Evolutionary conservation across 1,140 invertebrate species (phyloP), one percentile per base, ranked within the genome.

Genomic region (Polypedilum pembai): DNA sequence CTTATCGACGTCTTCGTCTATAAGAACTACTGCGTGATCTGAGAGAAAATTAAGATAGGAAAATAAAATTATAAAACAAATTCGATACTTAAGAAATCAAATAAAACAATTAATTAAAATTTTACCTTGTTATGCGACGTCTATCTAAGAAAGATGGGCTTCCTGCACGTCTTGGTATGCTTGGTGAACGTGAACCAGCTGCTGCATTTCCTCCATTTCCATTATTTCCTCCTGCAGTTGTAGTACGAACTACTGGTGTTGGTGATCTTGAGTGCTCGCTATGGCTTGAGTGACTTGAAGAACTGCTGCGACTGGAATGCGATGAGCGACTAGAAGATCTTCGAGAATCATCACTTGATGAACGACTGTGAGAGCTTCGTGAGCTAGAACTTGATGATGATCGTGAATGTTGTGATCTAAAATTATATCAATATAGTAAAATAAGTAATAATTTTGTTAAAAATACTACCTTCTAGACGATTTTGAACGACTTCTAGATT

Each of bases 111-210:
- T 41, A 65, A 10, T n/a, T 3, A 33, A 33, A 33, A 65, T 73
- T 76, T 85, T 87, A 96, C 94, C 94, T 96, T 73, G 94, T 96
- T 77, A 96, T 96, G 76, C 94, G 86, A 73, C 94, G 86, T 79
- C 93, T 86, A 80, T 96, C 94, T 41, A 95, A 84, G 83, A 95
- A 95, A 80, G 93, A 94, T 1, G 94, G 94, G 66, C 94, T 96
- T 40, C 94, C 94, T 77, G 91, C 88, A 76, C 94, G 87, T 72
- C 94, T 85, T 24, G 94, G 92, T 83, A 95, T 95, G 24, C 94
- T 95, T 8, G 90, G 90, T 66, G 92, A 94, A 74, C 92, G 86
- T 63, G 90, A 91, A 77, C 90, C 85, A 74, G 7, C 20, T 69
- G 65, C 15, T 69, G 3, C 85, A 85, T 12, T 82, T 33, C 24